These are phyloP conservation scores for Mylabris phalerata DNA, from an alignment of 1,140 invertebrate species.

Conservation along the genomic window DNA sequence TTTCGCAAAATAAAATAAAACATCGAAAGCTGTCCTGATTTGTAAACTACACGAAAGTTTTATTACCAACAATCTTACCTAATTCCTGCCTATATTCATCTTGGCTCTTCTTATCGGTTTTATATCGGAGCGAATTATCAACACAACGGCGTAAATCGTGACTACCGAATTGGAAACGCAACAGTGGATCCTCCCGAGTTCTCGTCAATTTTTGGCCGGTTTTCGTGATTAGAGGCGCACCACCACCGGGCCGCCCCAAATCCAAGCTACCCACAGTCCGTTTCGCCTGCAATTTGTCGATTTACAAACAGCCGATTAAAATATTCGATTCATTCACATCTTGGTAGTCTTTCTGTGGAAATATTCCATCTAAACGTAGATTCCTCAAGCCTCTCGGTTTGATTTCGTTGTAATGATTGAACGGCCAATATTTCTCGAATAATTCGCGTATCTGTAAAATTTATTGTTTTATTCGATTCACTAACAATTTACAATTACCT, in stretches of 20 bases:
- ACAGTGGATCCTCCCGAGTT: slow-evolving; percentile 46
- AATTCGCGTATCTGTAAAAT: slow-evolving; percentile 43
- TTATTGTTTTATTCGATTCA: background rate
- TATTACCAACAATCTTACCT: slow-evolving; percentile 36
- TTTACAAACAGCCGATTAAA: background rate
- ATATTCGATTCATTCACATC: slow-evolving; percentile 31
- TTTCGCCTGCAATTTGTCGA: slow-evolving; percentile 28
- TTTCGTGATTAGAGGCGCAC: slow-evolving; percentile 37
- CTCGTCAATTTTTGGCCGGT: slow-evolving; percentile 41
- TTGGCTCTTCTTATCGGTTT: slow-evolving; percentile 43
- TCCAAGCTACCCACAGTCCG: slow-evolving; percentile 29
- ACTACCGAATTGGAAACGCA: slow-evolving; percentile 45
- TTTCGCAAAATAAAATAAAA: too few species aligned
- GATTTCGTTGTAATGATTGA: slow-evolving; percentile 42
- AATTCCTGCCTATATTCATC: slow-evolving; percentile 46
- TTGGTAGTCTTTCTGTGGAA: slow-evolving; percentile 40
- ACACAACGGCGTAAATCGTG: slow-evolving; percentile 43
- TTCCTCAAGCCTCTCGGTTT: slow-evolving; percentile 44
- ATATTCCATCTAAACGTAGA: slow-evolving; percentile 44
- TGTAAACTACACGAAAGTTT: background rate
- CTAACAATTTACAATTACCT: slow-evolving; percentile 19
- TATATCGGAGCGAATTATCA: slow-evolving; percentile 49
- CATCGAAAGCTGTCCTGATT: too few species aligned
- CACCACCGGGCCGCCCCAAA: slow-evolving; percentile 35
- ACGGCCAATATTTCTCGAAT: slow-evolving; percentile 45